Evolutionary conservation across 2,797 vertebrate genomes (phyloP).

Genomic region (Vultur gryphus): DNA sequence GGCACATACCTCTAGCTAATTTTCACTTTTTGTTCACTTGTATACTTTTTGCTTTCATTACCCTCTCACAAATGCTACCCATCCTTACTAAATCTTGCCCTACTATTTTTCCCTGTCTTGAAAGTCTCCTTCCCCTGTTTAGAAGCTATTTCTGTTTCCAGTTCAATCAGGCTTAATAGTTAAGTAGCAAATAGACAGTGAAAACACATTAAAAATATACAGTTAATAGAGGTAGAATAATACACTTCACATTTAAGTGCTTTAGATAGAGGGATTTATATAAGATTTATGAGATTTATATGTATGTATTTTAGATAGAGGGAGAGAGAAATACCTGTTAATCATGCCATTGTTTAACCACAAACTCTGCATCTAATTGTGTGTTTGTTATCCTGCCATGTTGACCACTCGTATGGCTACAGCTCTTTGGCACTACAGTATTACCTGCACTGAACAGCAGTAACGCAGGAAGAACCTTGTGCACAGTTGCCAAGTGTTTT

Average conservation of each 20-base stretch:
- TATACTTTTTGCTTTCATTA: not conserved
- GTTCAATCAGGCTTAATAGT: not conserved
- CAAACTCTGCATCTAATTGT: not conserved
- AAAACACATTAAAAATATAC: not conserved
- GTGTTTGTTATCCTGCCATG: not conserved
- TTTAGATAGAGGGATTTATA: not conserved
- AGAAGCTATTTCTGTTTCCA: not conserved
- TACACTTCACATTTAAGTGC: not conserved
- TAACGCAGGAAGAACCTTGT: not conserved
- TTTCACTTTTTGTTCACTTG: not conserved
- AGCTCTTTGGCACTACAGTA: not conserved
- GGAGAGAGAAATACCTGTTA: not conserved
- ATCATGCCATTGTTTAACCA: not conserved
- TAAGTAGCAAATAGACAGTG: not conserved
- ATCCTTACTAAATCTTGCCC: not conserved
- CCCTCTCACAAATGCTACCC: not conserved
- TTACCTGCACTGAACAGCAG: not conserved
- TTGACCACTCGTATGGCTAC: not conserved
- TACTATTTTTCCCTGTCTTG: not conserved
- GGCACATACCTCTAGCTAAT: not conserved
- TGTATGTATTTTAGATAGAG: not conserved
- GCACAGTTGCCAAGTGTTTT: not conserved
- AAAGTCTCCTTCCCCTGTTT: not conserved
- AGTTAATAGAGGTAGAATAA: not conserved
- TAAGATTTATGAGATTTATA: not conserved